Base-by-base conservation (phyloP, 2,797 vertebrate genomes). In the Pseudochromis fuscus region DNA sequence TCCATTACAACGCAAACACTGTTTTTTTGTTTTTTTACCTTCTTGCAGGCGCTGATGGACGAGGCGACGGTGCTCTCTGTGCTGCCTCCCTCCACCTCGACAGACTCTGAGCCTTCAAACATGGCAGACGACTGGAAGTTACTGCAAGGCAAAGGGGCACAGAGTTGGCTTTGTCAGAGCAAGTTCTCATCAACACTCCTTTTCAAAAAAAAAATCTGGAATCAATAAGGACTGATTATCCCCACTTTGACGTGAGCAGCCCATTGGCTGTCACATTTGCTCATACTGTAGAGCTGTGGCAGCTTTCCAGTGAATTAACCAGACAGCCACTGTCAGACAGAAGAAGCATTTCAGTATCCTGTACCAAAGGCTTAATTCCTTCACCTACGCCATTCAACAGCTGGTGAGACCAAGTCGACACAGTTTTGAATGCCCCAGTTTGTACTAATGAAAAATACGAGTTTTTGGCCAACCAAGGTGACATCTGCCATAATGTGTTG, bases 31-130 rank as follows among this genome's bases (percentile, higher is more conserved):
- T 12, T 23, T 68, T 69, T 84, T 96, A 98, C 97, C 97, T 97
- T 98, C 85, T 96, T 98, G 85, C 95, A 97, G 65, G 95, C 96
- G 25, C 95, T 96, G 92, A 97, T 92, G 68, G 95, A 95, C 37
- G 94, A 95, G 45, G 94, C 95, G 81, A 93, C 63, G 50, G 91
- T 87, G 81, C 93, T 94, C 80, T 93, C 94, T 0, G 89, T 83
- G 88, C 89, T 94, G 76, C 88, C 80, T 61, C 91, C 88, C 71
- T 93, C 91, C 58, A 87, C 85, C 79, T 94, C 91, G 16, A 89
- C 89, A 40, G 75, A 74, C 11, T 95, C 95, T 0, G 91, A 92
- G 75, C 84, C 89, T 80, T 96, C 96, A 71, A 89, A 95, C 95
- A 97, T 96, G 92, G 93, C 95, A 70, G 94, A 90, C 5, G 94